These are phyloP conservation scores for Anser brachyrhynchus DNA, from an alignment of 2,113 vertebrate species.

Conservation along the genomic window DNA sequence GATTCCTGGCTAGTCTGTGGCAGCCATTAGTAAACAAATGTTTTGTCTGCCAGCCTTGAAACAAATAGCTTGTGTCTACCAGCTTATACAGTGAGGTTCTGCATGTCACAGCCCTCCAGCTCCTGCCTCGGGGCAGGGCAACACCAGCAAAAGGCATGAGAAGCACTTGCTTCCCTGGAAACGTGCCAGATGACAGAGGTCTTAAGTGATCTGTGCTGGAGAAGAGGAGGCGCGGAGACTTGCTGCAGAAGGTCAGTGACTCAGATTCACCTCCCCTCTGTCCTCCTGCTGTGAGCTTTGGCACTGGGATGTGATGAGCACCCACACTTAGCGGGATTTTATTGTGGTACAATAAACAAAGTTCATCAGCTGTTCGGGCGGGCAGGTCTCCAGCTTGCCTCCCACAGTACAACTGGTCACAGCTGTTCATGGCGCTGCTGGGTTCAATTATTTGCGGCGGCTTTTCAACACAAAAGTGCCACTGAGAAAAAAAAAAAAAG, in stretches of 20 bases:
- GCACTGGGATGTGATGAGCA: accelerated
- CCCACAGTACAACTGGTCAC: background rate
- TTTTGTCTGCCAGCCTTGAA: background rate
- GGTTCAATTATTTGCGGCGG: accelerated
- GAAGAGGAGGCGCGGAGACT: background rate
- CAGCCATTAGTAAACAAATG: background rate
- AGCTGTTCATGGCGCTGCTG: background rate
- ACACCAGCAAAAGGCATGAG: background rate
- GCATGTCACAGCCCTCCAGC: background rate
- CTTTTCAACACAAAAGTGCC: background rate
- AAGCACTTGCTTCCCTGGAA: background rate
- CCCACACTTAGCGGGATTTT: background rate
- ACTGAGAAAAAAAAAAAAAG: background rate
- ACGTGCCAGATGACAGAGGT: accelerated
- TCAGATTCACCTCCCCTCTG: background rate
- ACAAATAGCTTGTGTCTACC: constrained; percentile 6
- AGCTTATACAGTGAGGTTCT: background rate
- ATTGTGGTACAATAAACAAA: background rate
- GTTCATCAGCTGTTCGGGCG: background rate
- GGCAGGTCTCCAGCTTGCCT: background rate
- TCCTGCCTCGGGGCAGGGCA: background rate
- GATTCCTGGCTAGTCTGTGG: background rate
- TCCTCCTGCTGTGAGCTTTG: background rate
- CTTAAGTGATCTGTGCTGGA: background rate
- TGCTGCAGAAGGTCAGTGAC: background rate